A percentile compares a stretch with the other conserved stretches of the same genome.
These are phyloP conservation scores for Stegana nigrithorax DNA, from an alignment of 2,888 invertebrate species.

Conservation along the genomic window DNA sequence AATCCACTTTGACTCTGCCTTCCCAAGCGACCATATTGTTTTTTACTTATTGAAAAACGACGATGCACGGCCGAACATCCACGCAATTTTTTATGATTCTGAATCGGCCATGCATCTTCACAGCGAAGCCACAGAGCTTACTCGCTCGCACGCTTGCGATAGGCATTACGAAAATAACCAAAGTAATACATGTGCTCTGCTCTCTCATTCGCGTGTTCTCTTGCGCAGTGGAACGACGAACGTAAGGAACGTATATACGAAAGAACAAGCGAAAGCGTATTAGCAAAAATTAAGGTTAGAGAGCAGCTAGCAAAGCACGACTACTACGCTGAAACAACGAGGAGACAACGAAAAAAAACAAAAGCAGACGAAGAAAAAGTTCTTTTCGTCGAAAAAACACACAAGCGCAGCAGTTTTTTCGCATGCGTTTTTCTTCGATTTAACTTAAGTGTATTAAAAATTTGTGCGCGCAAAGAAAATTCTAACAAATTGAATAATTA, in stretches of 20 bases:
- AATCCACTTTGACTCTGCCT: too few species aligned
- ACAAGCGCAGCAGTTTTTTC: constrained; percentile 24
- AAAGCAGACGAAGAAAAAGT: constrained; percentile 33
- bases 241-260: neutral
- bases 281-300: constrained; percentile 64
- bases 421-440: neutral
- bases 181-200: constrained; percentile 29
- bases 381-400: constrained; percentile 26
- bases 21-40: too few species aligned
- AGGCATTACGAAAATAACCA: too few species aligned
- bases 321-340: constrained; percentile 23
- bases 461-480: constrained; percentile 4
- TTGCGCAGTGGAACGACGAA: constrained; percentile 8
- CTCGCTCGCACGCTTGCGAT: too few species aligned
- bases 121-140: too few species aligned
- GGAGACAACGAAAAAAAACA: neutral
- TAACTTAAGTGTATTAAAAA: constrained; percentile 7
- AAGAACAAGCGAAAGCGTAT: neutral
- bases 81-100: too few species aligned
- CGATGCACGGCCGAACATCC: too few species aligned
- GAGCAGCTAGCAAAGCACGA: constrained; percentile 40
- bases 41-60: too few species aligned
- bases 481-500: constrained; percentile 28
- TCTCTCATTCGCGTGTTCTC: constrained; percentile 35
- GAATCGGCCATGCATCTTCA: too few species aligned